phyloP scores from a whole-genome alignment of 2,113 vertebrate species.

The Caracal caracal region DNA sequence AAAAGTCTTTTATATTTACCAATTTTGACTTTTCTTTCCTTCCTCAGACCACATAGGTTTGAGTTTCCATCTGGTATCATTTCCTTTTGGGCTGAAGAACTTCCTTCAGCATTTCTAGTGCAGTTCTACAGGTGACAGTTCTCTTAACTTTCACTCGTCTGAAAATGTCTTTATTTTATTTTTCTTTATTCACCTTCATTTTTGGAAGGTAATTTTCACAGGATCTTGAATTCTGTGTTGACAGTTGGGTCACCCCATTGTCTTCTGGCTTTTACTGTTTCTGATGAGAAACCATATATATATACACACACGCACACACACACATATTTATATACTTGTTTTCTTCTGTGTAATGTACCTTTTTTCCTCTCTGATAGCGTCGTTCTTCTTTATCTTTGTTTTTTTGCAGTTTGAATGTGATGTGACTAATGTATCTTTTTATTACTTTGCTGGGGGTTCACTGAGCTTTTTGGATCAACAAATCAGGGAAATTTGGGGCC shows the following conservation, averaged over 20 bases:
- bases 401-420: neutral
- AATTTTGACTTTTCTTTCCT: slow-evolving; percentile 6
- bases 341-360: neutral
- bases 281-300: neutral
- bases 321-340: neutral
- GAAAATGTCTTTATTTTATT: slow-evolving; percentile 9
- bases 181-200: neutral
- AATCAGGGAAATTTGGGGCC: neutral
- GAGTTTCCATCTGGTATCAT: slow-evolving; percentile 15
- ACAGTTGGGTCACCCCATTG: neutral
- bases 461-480: neutral
- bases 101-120: neutral
- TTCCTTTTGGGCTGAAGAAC: neutral
- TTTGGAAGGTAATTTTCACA: neutral
- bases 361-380: neutral
- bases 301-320: too few species aligned
- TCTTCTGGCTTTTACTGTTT: neutral
- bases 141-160: neutral
- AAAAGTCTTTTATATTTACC: slow-evolving; percentile 5
- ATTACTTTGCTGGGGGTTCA: neutral
- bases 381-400: neutral
- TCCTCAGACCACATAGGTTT: neutral
- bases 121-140: neutral
- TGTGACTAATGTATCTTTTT: neutral
- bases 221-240: neutral